Evolutionary conservation across 2,113 vertebrate species (phyloP), one percentile per base, ranked within the genome.

Genomic region (Melanotaenia duboulayi): DNA sequence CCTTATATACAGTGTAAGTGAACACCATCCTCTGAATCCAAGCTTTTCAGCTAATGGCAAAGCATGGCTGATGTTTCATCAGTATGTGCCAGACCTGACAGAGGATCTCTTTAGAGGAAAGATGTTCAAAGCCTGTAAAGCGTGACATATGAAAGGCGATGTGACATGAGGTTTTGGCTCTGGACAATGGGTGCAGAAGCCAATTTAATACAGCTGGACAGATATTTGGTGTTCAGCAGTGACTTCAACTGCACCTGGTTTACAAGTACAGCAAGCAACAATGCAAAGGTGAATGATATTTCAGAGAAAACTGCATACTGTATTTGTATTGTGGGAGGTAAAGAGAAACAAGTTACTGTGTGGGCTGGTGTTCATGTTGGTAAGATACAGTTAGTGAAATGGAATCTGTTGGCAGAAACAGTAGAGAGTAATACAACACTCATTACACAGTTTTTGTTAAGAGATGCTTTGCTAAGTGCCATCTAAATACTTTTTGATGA

Each of bases 1-100:
- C 20, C 19, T 59, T 25, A 5, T n/a, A 12, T 22, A 8, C 10
- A 0, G 0, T 22, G 23, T 48, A 5, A 51, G 19, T 7, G 17
- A 60, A 40, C 0, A 20, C 2, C 20, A 1, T 44, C 44, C 22
- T 58, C 42, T 14, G 0, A 24, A 44, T 59, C 56, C 49, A 54
- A 48, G 35, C 69, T 59, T 70, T 71, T 42, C 58, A 58, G 32
- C 17, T 19, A 70, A 19, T 52, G 20, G 49, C 60, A 62, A 46
- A 4, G 17, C 35, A 19, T 44, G 42, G 49, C 57, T 57, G 49
- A 46, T 59, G 65, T 75, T 28, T 76, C 66, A 54, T 74, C 59
- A 28, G 66, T 44, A 78, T 72, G 78, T 84, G 78, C 80, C 80
- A 20, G 51, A 63, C 76, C n/a, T 87, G 87, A 82, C 70, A 74